Evolutionary conservation across 1,140 invertebrate species (phyloP), one percentile per base, ranked within the genome.

Genomic region (Papilio xuthus): DNA sequence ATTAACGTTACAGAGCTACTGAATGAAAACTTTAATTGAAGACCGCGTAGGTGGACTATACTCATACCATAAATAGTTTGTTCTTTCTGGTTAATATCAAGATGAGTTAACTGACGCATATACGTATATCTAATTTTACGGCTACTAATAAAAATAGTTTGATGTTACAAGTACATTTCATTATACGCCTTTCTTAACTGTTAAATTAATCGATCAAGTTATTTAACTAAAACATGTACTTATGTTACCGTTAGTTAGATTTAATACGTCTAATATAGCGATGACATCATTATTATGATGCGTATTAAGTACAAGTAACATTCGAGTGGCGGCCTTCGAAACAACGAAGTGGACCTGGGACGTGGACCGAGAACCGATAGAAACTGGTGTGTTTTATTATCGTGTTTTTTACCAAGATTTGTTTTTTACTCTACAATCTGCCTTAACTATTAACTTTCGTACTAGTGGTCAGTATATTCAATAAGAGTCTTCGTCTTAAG

Each of bases 311-410:
- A 67, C 60, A 67, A 67, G 60, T 67, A 28, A 67, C 26, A 67
- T 67, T 67, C 60, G 60, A 67, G 60, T 67, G 60, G 60, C 26
- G 60, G 26, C 60, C 60, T 67, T 67, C 60, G 60, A 67, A 28
- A 67, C 26, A 67, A 28, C 60, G 60, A 26, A 28, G 26, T 15
- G 23, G 60, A 67, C 60, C 26, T 67, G 23, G 32, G 12, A 63
- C 12, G 60, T 10, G 12, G 60, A 26, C 60, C 60, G 23, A 28
- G 26, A 13, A 67, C 4, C 15, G 60, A 67, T 67, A 67, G 13
- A 63, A 67, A 67, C 12, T 67, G 26, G 13, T 32, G 60, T 63
- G 32, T 6, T 4, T 37, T 37, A 37, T 15, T n/a, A 56, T 60
- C 12, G 26, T 60, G 13, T 60, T 60, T 26, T 60, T 18, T 26